phyloP scores from a whole-genome alignment of 2,888 invertebrate species.

The Archaeoteleia sp. region DNA sequence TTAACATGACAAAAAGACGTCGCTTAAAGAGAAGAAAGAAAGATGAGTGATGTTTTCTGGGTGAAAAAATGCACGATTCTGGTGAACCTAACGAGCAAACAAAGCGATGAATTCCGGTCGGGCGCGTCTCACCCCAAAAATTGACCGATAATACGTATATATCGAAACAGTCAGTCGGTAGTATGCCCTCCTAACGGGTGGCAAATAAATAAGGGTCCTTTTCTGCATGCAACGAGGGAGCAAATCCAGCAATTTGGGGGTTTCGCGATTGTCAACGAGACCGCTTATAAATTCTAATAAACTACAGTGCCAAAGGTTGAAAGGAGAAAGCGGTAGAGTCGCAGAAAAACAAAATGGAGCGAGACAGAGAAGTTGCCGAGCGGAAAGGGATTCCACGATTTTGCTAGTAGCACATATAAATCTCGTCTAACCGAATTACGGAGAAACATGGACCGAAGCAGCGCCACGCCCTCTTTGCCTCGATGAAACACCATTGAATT shows the following conservation, averaged over 20 bases:
- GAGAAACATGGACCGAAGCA: constrained; percentile 69
- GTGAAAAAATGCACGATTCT: constrained; percentile 44
- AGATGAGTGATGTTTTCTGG: constrained; percentile 22
- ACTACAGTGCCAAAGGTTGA: constrained; percentile 55
- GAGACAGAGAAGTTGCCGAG: constrained; percentile 44
- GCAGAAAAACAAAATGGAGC: constrained; percentile 52
- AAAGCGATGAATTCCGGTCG: constrained; percentile 73
- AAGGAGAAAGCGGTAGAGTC: constrained; percentile 32
- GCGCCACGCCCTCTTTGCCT: constrained; percentile 68
- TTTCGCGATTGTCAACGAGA: constrained; percentile 68
- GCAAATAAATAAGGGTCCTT: constrained; percentile 68
- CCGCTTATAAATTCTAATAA: constrained; percentile 74
- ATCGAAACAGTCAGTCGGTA: constrained; percentile 43
- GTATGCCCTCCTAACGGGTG: constrained; percentile 57
- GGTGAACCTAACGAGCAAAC: constrained; percentile 60
- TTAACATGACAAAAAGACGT: constrained; percentile 3
- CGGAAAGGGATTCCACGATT: constrained; percentile 56
- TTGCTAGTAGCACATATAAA: constrained; percentile 68
- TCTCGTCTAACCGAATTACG: constrained; percentile 73
- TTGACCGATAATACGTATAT: constrained; percentile 69
- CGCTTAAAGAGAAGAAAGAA: constrained; percentile 3
- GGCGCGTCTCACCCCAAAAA: constrained; percentile 70
- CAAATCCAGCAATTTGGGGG: constrained; percentile 69
- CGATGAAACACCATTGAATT: constrained; percentile 68
- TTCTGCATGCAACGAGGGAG: constrained; percentile 30